Evolutionary conservation across 2,113 vertebrate genomes (phyloP).

Genomic region (Hippocampus guttulatus): DNA sequence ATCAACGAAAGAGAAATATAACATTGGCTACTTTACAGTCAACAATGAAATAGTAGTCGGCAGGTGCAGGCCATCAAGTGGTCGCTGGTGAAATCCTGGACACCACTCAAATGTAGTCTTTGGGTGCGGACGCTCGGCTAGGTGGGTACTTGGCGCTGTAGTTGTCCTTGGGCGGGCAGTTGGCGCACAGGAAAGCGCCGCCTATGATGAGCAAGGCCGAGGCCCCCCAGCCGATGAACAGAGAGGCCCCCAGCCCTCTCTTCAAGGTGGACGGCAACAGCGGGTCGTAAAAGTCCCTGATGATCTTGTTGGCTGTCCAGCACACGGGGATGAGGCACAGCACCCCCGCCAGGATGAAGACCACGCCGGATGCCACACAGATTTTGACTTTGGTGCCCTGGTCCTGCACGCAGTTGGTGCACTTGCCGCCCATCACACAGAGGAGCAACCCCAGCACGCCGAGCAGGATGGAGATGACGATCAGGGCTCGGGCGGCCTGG

Average conservation of each 20-base stretch:
- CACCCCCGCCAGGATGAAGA: conserved; percentile 77
- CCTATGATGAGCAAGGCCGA: conserved; percentile 78
- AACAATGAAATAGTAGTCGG: neutral
- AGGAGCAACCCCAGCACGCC: conserved; percentile 78
- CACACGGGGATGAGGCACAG: conserved; percentile 82
- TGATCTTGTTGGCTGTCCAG: conserved; percentile 82
- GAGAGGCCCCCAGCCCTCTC: conserved; percentile 79
- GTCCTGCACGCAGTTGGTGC: conserved; percentile 90
- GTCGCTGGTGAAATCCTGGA: neutral
- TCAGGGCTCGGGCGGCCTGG: conserved; percentile 83
- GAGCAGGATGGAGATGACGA: conserved; percentile 77
- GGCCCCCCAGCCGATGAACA: conserved; percentile 89
- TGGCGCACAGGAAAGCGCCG: conserved; percentile 81
- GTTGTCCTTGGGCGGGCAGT: conserved; percentile 80
- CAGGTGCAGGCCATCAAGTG: neutral
- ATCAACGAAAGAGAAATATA: neutral
- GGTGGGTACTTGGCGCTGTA: conserved; percentile 81
- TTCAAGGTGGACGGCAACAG: conserved; percentile 66
- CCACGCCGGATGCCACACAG: conserved; percentile 69
- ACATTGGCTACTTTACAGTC: neutral
- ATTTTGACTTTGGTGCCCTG: conserved; percentile 78
- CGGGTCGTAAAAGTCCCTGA: conserved; percentile 85
- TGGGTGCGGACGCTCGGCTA: conserved; percentile 69
- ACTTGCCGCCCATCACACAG: conserved; percentile 80
- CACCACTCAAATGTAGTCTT: conserved; percentile 79